These are phyloP conservation scores for Zoanthus gigantus DNA, from an alignment of 92 coral and sea anemone genomes.

Conservation along the genomic window DNA sequence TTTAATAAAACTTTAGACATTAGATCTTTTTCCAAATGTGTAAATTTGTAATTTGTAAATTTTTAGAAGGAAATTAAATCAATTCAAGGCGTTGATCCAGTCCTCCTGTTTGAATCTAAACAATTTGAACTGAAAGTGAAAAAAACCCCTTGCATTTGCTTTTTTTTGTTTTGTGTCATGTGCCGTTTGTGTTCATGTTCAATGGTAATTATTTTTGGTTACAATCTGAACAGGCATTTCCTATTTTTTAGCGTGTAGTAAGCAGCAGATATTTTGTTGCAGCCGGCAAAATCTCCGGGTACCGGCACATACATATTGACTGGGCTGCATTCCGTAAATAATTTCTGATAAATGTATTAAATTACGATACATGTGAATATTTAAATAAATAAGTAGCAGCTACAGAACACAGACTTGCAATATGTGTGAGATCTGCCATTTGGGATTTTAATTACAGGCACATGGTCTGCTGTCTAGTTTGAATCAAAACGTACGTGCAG, in stretches of 20 bases:
- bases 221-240: not conserved
- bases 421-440: not conserved
- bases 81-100: too few relatives aligned
- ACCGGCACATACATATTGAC: not conserved
- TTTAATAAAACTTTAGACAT: constrained; percentile 6
- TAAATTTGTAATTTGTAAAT: not conserved
- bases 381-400: not conserved
- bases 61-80: not conserved
- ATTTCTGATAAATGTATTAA: constrained; percentile 23
- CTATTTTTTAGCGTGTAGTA: not conserved
- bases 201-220: not conserved
- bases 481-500: constrained; percentile 5
- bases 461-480: constrained; percentile 34
- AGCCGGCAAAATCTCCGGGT: too few relatives aligned
- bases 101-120: not conserved
- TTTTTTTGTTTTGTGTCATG: constrained; percentile 2
- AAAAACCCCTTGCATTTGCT: not conserved
- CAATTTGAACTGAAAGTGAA: not conserved
- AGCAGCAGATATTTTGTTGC: not conserved
- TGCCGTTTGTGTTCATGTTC: not conserved
- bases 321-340: constrained; percentile 25
- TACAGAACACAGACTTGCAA: constrained; percentile 15
- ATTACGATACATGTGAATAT: constrained; percentile 9
- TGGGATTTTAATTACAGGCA: too few relatives aligned
- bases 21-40: constrained; percentile 11